phyloP scores from a whole-genome alignment of 2,113 vertebrate species.

The Limanda limanda region DNA sequence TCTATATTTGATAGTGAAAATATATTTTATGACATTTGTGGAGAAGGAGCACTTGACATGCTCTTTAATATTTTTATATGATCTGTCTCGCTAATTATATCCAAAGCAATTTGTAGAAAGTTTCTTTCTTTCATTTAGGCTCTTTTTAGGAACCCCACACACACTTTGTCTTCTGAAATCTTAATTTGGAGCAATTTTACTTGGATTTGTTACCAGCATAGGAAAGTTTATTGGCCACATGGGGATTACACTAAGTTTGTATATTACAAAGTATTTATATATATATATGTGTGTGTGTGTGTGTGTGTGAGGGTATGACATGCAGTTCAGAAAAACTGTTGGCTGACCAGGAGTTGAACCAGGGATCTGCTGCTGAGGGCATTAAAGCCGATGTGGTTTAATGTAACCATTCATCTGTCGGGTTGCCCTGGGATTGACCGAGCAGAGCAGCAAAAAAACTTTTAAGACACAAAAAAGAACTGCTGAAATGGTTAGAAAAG shows the following conservation, averaged over 20 bases:
- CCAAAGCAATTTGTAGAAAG: background rate
- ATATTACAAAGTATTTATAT: too few species aligned
- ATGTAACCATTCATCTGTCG: background rate
- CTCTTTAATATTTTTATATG: background rate
- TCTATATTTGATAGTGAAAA: too few species aligned
- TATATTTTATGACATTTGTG: background rate
- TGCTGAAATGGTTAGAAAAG: slow-evolving; percentile 28
- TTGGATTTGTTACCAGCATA: too few species aligned
- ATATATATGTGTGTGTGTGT: too few species aligned
- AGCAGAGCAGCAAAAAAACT: slow-evolving; percentile 10
- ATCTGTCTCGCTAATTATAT: slow-evolving; percentile 20
- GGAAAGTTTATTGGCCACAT: too few species aligned
- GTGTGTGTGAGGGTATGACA: background rate
- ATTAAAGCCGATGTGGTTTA: slow-evolving; percentile 4
- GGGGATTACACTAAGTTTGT: too few species aligned
- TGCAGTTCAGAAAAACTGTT: background rate
- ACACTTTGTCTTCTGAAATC: too few species aligned
- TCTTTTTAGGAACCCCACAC: too few species aligned
- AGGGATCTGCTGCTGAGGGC: background rate
- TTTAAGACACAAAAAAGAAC: slow-evolving; percentile 13
- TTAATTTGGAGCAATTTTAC: too few species aligned
- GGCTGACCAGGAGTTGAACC: background rate
- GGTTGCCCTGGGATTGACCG: background rate
- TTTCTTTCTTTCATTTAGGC: too few species aligned
- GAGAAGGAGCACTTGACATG: background rate